A percentile compares a stretch with the other conserved stretches of the same genome.
Evolutionary conservation across 1,140 invertebrate genomes (phyloP).

Genomic region (Gonatopus flavifemur): DNA sequence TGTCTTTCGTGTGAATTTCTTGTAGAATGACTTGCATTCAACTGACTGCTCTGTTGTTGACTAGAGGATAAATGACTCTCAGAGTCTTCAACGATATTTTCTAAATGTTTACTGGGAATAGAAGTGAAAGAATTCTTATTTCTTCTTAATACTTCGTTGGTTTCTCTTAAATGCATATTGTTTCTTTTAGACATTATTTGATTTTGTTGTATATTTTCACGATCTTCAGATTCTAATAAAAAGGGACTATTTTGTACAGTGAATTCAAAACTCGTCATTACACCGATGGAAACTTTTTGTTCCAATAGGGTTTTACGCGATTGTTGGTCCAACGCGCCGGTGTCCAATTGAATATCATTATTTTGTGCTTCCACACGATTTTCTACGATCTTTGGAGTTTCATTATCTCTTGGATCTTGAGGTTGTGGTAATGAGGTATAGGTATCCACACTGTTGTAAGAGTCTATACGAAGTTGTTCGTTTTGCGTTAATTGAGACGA

Average conservation of each 20-base stretch:
- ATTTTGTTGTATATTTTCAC: constrained; percentile 52
- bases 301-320: constrained; percentile 41
- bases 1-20: constrained; percentile 19
- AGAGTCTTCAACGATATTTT: constrained; percentile 52
- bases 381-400: constrained; percentile 1
- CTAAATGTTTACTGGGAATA: constrained; percentile 34
- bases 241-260: constrained; percentile 58
- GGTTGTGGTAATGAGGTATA: neutral
- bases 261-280: constrained; percentile 73
- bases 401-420: neutral
- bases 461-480: constrained; percentile 6
- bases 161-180: constrained; percentile 44
- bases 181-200: constrained; percentile 36
- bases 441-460: constrained; percentile 4
- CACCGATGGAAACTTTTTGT: constrained; percentile 68
- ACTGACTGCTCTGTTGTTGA: constrained; percentile 41
- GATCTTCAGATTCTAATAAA: constrained; percentile 37
- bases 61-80: constrained; percentile 51
- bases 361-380: constrained; percentile 1
- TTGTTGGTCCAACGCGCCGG: constrained; percentile 19
- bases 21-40: constrained; percentile 18
- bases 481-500: constrained; percentile 1
- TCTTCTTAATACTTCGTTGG: constrained; percentile 35
- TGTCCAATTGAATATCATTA: constrained; percentile 13
- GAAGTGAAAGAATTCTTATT: constrained; percentile 36